Percentiles rank a stretch among this genome's conserved stretches.
Evolutionary conservation across 2,797 vertebrate species (phyloP).

Genomic region (Halcyon badia): DNA sequence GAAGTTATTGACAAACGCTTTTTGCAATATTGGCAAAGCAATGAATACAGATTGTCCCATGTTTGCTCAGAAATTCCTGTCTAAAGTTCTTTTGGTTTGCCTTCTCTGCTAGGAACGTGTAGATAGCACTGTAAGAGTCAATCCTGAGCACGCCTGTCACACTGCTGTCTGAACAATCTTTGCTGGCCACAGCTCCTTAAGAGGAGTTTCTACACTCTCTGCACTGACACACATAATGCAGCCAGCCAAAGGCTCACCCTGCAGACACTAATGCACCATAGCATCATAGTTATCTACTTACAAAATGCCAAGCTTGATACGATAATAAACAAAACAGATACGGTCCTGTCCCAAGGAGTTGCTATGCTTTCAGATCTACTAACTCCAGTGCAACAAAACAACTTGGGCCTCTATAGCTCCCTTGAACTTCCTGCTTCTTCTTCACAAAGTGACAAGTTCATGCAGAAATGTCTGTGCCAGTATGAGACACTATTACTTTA

Average conservation of each 20-base stretch:
- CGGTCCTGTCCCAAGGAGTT: neutral
- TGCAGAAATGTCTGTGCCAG: neutral
- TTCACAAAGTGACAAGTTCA: neutral
- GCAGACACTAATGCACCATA: neutral
- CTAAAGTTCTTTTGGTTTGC: neutral
- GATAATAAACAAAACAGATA: neutral
- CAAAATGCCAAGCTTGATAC: neutral
- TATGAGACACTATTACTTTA: neutral
- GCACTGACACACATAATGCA: fast-evolving
- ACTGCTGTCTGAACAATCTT: neutral
- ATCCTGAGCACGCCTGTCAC: conserved; percentile 28
- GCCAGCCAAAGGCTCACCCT: neutral
- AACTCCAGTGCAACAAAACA: neutral
- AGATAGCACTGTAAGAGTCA: conserved; percentile 33
- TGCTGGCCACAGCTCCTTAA: neutral
- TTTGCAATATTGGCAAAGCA: neutral
- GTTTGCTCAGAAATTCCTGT: neutral
- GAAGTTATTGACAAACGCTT: neutral
- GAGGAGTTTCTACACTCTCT: neutral
- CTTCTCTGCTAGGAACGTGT: neutral
- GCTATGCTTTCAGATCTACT: neutral
- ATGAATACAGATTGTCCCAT: neutral
- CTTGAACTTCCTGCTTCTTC: neutral
- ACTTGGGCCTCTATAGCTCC: neutral
- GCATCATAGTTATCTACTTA: neutral